These are phyloP conservation scores for Acronicta alni DNA, from an alignment of 2,888 invertebrate species.

Conservation along the genomic window DNA sequence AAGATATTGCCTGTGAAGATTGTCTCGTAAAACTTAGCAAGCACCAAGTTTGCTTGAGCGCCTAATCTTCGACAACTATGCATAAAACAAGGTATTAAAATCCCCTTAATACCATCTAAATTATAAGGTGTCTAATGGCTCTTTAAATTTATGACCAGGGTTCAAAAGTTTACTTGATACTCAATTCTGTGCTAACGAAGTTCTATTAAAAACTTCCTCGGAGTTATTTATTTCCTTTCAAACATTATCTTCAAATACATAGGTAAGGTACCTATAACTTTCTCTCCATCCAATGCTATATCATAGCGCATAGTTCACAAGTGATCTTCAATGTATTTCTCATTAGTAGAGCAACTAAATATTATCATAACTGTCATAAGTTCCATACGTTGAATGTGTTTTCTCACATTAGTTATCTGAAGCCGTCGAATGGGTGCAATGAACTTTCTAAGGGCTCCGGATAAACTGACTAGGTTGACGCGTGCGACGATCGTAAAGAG, in stretches of 20 bases:
- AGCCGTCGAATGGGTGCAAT: constrained; percentile 64
- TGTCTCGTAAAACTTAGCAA: too few relatives aligned
- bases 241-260: constrained; percentile 17
- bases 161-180: constrained; percentile 42
- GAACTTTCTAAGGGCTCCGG: constrained; percentile 70
- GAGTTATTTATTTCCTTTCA: constrained; percentile 36
- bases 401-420: constrained; percentile 77
- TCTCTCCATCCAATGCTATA: constrained; percentile 39
- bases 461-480: constrained; percentile 62
- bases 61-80: too few relatives aligned
- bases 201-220: constrained; percentile 33
- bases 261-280: constrained; percentile 17
- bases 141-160: constrained; percentile 33
- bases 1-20: too few relatives aligned
- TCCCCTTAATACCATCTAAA: constrained; percentile 28
- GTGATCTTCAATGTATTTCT: constrained; percentile 38
- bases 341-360: constrained; percentile 65
- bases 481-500: constrained; percentile 59
- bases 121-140: constrained; percentile 28
- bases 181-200: constrained; percentile 39
- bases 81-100: constrained; percentile 3
- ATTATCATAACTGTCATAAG: constrained; percentile 72
- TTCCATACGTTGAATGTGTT: constrained; percentile 67
- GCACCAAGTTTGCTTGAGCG: too few relatives aligned
- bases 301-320: constrained; percentile 34